Base-by-base conservation (phyloP, 2,113 vertebrate species). In the Platysternon megacephalum region DNA sequence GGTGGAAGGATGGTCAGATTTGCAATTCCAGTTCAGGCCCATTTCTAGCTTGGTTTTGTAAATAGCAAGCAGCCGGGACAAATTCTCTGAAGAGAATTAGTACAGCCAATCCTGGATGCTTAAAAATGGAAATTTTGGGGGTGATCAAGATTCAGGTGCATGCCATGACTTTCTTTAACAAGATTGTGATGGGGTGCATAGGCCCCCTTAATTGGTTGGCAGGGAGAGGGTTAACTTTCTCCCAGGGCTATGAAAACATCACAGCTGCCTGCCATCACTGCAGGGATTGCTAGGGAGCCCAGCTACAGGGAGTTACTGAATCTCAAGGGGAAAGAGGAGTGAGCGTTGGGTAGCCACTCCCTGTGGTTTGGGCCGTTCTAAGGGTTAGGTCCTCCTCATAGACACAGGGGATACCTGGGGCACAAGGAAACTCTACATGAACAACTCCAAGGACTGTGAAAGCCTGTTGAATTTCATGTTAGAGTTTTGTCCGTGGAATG, bases 241-340 rank as follows among this genome's bases (percentile, higher is more conserved):
- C 5, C 12, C 0, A 0, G 22, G 22, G 65, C 14, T 61, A 17
- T n/a, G 48, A 55, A 78, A 44, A 19, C 2, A 3, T 55, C 19
- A 2, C 11, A 26, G 1, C 8, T 35, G 13, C 35, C 3, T 1
- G 72, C 6, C 11, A 26, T 35, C 26, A 3, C 2, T 51, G 65
- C 84, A 61, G 79, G 35, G 46, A 28, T 85, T 21, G 13, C 68
- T 53, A 48, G 21, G 42, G 24, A 82, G 3, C 24, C 24, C 11
- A 44, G 39, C 32, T 5, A 12, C 51, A 16, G 24, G 14, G 22
- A 91, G 24, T 78, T 78, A 3, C 1, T 7, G 0, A 1, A 4
- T 7, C 39, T 89, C 58, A 24, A 13, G 32, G 93, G 82, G 86
- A 51, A 58, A 88, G 53, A 3, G 0, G 42, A 76, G 53, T 6